Base-by-base conservation (phyloP, 2,888 invertebrate genomes). In the Hesperia comma region DNA sequence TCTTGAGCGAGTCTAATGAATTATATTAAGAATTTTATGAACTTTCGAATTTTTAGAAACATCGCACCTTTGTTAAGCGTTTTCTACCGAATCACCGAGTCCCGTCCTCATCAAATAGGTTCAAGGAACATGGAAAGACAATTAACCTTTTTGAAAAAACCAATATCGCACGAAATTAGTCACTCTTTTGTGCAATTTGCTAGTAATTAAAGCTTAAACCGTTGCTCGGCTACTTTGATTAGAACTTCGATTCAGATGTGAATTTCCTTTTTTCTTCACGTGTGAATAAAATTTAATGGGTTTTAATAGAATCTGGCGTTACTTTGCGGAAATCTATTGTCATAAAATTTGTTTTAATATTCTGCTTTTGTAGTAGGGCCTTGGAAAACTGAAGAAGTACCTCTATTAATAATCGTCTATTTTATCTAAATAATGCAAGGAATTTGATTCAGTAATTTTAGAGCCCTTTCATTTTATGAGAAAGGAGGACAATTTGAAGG, bases 181-280 rank as follows among this genome's bases (percentile, higher is more conserved):
- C 40, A 49, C 55, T 19, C 67, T 67, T 67, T 67, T 67, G 61
- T 67, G 61, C 67, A 67, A 67, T 67, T 61, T 67, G 55, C 55
- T 17, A 61, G 67, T 67, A 67, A 67, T 67, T 61, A 67, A 61
- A 56, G 67, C 67, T 61, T 49, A 56, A 67, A 61, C 49, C 67
- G 61, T 46, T 60, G 43, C 54, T 43, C 32, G 56, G 55, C 67
- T 67, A 61, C 67, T 67, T 61, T 61, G 67, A 56, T 67, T 51
- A 56, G 49, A 33, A 61, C n/a, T 49, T 67, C 67, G 61, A 61
- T 67, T 61, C 55, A 61, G 40, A 67, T 56, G 46, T 60, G 46
- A 17, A 10, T 41, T 41, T 17, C n/a, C 15, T 64, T 58, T 53
- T 64, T 41, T 7, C 0, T 33, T 49, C 32, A 49, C 33, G 33